phyloP scores from a whole-genome alignment of 1,140 invertebrate genomes.

The Leptonema lineaticorne region DNA sequence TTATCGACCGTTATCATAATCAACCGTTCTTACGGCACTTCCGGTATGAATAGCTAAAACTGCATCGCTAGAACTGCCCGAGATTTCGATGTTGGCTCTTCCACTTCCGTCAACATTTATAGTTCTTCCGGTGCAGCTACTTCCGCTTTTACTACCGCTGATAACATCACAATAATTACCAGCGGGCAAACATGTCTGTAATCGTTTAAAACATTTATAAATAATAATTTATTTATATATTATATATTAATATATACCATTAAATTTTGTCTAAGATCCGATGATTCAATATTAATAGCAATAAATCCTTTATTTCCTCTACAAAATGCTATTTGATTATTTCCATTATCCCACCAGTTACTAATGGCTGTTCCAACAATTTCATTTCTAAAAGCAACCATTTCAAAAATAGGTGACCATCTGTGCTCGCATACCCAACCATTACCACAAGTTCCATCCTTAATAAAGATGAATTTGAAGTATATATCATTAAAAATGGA shows the following conservation, averaged over 20 bases:
- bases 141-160: constrained; percentile 64
- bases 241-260: constrained; percentile 46
- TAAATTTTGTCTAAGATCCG: constrained; percentile 59
- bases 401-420: constrained; percentile 83
- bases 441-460: constrained; percentile 65
- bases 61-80: constrained; percentile 63
- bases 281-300: constrained; percentile 67
- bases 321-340: constrained; percentile 78
- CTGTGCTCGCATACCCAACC: constrained; percentile 93
- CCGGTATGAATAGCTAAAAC: constrained; percentile 76
- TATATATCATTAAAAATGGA: background rate
- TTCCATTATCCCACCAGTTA: constrained; percentile 77
- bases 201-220: background rate
- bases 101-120: constrained; percentile 67
- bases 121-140: constrained; percentile 69
- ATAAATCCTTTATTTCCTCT: constrained; percentile 72
- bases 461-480: background rate
- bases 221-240: background rate
- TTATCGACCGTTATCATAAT: no score
- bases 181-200: constrained; percentile 61
- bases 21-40: constrained; percentile 40
- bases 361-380: constrained; percentile 57
- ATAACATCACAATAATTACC: constrained; percentile 88
- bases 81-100: constrained; percentile 63
- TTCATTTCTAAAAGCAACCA: constrained; percentile 77